Evolutionary conservation across 1,140 invertebrate species (phyloP).

Genomic region (Heterodera carotae): DNA sequence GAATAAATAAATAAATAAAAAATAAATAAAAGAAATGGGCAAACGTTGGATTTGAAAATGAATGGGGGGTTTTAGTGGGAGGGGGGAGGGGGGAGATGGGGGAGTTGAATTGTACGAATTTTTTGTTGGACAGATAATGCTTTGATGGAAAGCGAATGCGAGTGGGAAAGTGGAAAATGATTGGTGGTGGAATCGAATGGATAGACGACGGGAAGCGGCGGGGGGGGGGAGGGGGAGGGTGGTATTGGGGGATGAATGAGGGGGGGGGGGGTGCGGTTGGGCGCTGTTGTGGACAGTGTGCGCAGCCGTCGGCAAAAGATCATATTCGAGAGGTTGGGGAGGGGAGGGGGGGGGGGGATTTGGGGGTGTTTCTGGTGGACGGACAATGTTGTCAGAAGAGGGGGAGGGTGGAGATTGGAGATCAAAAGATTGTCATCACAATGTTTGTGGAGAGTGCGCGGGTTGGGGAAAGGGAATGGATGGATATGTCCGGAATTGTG

Average conservation of each 20-base stretch:
- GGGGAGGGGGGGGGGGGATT: background rate
- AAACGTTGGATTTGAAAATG: background rate
- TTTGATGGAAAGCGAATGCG: background rate
- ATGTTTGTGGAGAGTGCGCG: background rate
- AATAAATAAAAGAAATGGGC: background rate
- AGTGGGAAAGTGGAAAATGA: background rate
- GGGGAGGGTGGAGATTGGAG: background rate
- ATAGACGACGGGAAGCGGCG: background rate
- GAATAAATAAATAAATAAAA: background rate
- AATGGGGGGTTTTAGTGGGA: background rate
- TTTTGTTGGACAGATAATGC: constrained; percentile 3
- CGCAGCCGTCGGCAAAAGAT: background rate
- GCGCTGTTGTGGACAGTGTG: background rate
- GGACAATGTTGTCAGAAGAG: background rate
- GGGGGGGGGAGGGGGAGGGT: background rate
- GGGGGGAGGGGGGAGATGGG: too few relatives aligned
- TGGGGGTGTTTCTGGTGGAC: background rate
- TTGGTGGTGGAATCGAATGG: background rate
- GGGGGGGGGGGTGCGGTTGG: background rate
- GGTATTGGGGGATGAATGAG: too few relatives aligned
- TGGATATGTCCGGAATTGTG: background rate
- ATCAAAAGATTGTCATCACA: background rate
- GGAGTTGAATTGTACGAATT: constrained; percentile 11
- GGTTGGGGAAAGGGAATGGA: too few relatives aligned
- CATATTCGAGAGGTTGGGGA: background rate